A percentile compares a stretch with the other conserved stretches of the same genome.
Evolutionary conservation across 2,888 invertebrate genomes (phyloP).

Genomic region (Epirrhoe tristata): DNA sequence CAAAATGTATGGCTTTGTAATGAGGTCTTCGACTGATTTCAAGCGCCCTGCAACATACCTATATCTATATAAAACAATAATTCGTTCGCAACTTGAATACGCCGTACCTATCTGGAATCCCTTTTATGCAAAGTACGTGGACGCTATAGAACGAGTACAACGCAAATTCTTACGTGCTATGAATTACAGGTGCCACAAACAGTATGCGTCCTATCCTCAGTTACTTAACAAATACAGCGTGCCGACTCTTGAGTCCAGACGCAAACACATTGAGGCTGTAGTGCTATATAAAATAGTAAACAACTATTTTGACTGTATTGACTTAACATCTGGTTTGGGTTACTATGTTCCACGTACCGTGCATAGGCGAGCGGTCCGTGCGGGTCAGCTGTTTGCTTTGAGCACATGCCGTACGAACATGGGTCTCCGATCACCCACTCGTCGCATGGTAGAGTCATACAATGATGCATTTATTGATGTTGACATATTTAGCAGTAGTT

Average conservation of each 20-base stretch:
- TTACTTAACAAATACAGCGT: too few species aligned
- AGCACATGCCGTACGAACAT: background rate
- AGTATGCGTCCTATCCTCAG: too few species aligned
- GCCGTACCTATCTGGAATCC: slow-evolving; percentile 34
- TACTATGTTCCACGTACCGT: background rate
- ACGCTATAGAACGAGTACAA: slow-evolving; percentile 18
- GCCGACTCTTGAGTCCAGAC: too few species aligned
- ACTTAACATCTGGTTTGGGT: background rate
- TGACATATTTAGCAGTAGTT: background rate
- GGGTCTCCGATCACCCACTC: background rate
- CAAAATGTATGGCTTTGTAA: too few species aligned
- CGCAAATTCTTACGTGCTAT: slow-evolving; percentile 36
- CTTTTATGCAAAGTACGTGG: slow-evolving; percentile 34
- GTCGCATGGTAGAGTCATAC: background rate
- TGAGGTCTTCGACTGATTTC: too few species aligned
- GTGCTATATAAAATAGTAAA: background rate
- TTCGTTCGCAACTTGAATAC: slow-evolving; percentile 42
- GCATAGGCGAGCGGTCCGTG: too few species aligned
- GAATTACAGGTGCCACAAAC: background rate
- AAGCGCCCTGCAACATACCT: background rate
- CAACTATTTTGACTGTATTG: slow-evolving; percentile 1
- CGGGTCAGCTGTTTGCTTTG: too few species aligned
- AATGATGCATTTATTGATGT: background rate
- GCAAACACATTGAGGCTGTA: background rate
- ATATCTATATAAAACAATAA: slow-evolving; percentile 12